Evolutionary conservation across 2,797 vertebrate species (phyloP).

Genomic region (Pseudopleuronectes americanus): DNA sequence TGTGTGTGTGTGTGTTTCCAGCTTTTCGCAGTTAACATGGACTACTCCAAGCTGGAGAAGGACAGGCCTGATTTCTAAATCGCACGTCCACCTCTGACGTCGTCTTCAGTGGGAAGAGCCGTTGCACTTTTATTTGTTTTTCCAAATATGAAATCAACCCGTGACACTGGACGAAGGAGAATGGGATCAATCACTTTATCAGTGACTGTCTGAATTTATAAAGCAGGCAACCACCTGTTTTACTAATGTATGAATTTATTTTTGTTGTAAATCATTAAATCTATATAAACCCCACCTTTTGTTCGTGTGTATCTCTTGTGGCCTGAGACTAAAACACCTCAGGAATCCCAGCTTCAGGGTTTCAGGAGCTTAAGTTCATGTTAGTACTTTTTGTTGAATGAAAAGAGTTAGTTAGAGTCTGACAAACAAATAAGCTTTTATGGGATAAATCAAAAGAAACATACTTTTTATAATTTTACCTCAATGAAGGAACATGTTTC

Average conservation of each 20-base stretch:
- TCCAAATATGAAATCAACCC: conserved; percentile 35
- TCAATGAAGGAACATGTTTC: too few species aligned
- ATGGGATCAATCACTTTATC: conserved; percentile 36
- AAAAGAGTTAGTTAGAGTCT: too few species aligned
- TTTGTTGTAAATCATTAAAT: conserved; percentile 74
- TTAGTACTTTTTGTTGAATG: neutral
- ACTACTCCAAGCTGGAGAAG: conserved; percentile 95
- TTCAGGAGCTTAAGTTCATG: neutral
- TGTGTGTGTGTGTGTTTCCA: conserved; percentile 58
- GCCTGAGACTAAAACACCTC: neutral
- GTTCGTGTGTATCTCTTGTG: neutral
- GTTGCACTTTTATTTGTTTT: conserved; percentile 55
- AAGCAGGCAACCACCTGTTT: conserved; percentile 71
- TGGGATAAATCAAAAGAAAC: too few species aligned
- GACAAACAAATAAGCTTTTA: too few species aligned
- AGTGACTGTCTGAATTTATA: conserved; percentile 40
- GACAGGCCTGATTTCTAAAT: conserved; percentile 93
- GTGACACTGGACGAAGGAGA: conserved; percentile 23
- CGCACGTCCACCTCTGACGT: neutral
- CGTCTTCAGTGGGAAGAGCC: conserved; percentile 16
- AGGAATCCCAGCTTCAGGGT: neutral
- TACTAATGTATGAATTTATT: conserved; percentile 42
- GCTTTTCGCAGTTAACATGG: conserved; percentile 89
- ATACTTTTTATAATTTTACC: too few species aligned
- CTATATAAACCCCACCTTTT: conserved; percentile 25